Percentiles rank a stretch among this genome's conserved stretches.
phyloP scores from a whole-genome alignment of 2,113 vertebrate species.

The Elephantulus edwardii region DNA sequence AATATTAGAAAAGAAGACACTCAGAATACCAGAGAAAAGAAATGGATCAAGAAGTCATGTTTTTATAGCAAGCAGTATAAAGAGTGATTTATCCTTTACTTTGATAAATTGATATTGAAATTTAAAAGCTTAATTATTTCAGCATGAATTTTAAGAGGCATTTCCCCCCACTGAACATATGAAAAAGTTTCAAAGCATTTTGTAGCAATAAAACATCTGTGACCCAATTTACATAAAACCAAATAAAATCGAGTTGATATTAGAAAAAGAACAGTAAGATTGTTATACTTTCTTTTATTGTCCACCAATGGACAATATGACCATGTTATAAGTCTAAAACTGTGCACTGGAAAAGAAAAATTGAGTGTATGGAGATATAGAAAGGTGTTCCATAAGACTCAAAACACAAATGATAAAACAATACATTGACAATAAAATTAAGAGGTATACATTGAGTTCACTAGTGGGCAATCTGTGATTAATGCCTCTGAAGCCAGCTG shows the following conservation, averaged over 20 bases:
- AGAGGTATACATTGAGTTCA: conserved; percentile 76
- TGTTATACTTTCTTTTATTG: conserved; percentile 61
- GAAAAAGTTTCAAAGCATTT: conserved; percentile 73
- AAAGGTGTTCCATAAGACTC: accelerated
- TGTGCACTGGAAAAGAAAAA: conserved; percentile 61
- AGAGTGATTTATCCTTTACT: conserved; percentile 59
- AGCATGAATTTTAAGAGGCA: conserved; percentile 62
- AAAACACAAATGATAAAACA: conserved; percentile 55
- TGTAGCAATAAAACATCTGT: conserved; percentile 79
- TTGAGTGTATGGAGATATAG: conserved; percentile 64
- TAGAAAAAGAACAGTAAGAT: conserved; percentile 60
- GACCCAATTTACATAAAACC: conserved; percentile 82
- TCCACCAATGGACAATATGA: conserved; percentile 46
- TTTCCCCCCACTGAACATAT: conserved; percentile 64
- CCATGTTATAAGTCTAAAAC: conserved; percentile 62
- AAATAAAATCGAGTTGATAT: conserved; percentile 77
- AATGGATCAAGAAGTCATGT: conserved; percentile 39
- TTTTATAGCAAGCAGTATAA: background rate
- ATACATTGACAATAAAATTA: conserved; percentile 80
- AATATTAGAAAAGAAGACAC: background rate
- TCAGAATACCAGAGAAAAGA: background rate
- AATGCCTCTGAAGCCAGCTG: no score
- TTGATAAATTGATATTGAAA: conserved; percentile 69
- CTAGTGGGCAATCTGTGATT: no score
- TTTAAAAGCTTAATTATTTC: conserved; percentile 74